These are phyloP conservation scores for Hydrozoanthus gracilis DNA, from an alignment of 92 coral and sea anemone genomes.

Conservation along the genomic window DNA sequence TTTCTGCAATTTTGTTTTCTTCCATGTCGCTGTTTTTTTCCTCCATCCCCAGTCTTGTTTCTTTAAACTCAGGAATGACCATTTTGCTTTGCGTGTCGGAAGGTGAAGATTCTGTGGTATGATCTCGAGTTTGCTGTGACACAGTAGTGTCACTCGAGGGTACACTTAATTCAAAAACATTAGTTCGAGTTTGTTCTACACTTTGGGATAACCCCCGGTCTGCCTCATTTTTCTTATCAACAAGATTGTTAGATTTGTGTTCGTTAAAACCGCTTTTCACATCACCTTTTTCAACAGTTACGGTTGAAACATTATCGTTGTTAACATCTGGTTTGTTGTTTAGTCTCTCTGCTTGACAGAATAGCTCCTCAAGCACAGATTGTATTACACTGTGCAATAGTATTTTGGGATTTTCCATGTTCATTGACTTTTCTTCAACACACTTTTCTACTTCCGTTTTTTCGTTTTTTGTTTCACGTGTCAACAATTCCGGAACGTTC, in stretches of 20 bases:
- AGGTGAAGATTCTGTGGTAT: background rate
- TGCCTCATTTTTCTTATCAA: background rate
- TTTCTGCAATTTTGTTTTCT: constrained; percentile 2
- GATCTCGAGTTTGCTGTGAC: background rate
- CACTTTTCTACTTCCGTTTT: background rate
- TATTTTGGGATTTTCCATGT: constrained; percentile 27
- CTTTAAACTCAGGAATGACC: background rate
- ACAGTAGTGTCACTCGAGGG: background rate
- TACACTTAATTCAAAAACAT: background rate
- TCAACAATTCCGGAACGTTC: background rate
- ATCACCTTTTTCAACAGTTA: background rate
- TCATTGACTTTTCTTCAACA: background rate
- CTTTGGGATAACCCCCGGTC: background rate
- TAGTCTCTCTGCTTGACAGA: constrained; percentile 36
- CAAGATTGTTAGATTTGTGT: background rate
- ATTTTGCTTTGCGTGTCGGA: background rate
- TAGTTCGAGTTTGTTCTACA: background rate
- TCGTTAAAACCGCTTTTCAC: constrained; percentile 8
- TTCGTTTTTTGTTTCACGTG: constrained; percentile 19
- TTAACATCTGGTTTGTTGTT: constrained; percentile 22
- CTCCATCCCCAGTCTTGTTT: background rate
- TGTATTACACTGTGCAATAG: constrained; percentile 17
- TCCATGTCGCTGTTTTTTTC: background rate
- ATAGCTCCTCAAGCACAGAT: constrained; percentile 39
- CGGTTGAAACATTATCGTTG: background rate